Percentiles rank a stretch among this genome's conserved stretches.
Evolutionary conservation across 1,140 invertebrate species (phyloP).

Genomic region (Chironomus tepperi): DNA sequence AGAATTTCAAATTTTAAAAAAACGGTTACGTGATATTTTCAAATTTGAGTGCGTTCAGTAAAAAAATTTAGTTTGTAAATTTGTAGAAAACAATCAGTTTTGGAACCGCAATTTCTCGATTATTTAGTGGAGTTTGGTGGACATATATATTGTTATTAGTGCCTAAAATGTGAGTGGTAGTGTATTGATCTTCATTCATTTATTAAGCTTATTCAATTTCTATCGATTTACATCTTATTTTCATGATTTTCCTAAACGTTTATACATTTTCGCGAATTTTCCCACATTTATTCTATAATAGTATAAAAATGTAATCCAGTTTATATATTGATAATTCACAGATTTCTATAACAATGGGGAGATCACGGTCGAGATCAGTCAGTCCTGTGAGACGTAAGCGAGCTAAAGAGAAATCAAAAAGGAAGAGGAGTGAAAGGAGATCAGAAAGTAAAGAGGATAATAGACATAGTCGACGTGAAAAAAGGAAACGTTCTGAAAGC

Average conservation of each 20-base stretch:
- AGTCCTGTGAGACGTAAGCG: not conserved
- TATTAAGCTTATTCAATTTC: not conserved
- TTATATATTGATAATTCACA: too few species aligned
- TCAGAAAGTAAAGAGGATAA: not conserved
- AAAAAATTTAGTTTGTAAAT: too few species aligned
- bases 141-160: not conserved
- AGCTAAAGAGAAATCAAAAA: not conserved
- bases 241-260: not conserved
- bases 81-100: too few species aligned
- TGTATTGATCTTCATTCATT: not conserved
- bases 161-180: conserved; percentile 11
- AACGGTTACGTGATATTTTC: too few species aligned
- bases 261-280: not conserved
- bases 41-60: too few species aligned
- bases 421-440: not conserved
- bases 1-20: too few species aligned
- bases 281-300: too few species aligned
- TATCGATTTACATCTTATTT: not conserved
- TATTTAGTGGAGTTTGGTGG: not conserved
- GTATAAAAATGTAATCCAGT: too few species aligned
- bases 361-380: not conserved
- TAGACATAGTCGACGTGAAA: not conserved
- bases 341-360: not conserved
- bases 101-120: not conserved
- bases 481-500: not conserved